Evolutionary conservation across 92 coral and sea anemone genomes (phyloP), one percentile per base, ranked within the genome.

Genomic region (Parazoanthus swiftii): DNA sequence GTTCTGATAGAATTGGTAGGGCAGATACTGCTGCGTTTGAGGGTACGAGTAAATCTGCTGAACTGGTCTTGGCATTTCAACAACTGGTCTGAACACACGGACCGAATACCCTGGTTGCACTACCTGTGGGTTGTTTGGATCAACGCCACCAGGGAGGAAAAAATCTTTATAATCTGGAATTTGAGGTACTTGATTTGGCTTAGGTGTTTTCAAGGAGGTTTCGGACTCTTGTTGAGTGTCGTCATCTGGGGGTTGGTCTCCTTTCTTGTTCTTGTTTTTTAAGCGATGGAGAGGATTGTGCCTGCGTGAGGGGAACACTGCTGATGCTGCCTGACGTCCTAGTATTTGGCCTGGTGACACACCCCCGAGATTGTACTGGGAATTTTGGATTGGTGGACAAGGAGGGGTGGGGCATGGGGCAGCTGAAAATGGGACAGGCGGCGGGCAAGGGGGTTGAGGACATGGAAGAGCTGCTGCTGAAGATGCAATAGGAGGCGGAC

Each of bases 31-130:
- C 44, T 18, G 67, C 2, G 86, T 46, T 71, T 70, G 87, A 18
- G 77, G 87, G 42, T 84, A 70, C 77, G 54, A 9, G 23, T 72
- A 73, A 35, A 0, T 16, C 42, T 18, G 66, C 9, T 91, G 93
- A 9, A 84, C 51, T 26, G 81, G 88, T 14, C 79, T 81, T 4
- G 88, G 78, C 11, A 88, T 80, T 67, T 85, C 90, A 42, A 91
- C 21, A 8, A 88, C 80, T 6, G 93, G 93, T 48, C 91, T 85
- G 76, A 83, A 91, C 50, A 91, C 70, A 46, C 74, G 83, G 26
- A 91, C 72, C 63, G 42, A 80, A 85, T 85, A 85, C 0, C 89
- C 81, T 48, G 85, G 9, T 68, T 89, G 94, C 26, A 77, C 44
- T 5, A 91, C 29, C 46, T 88, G 88, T 21, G 82, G 77, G 20